Evolutionary conservation across 2,888 invertebrate species (phyloP).

Genomic region (Sarcophaga carnaria): DNA sequence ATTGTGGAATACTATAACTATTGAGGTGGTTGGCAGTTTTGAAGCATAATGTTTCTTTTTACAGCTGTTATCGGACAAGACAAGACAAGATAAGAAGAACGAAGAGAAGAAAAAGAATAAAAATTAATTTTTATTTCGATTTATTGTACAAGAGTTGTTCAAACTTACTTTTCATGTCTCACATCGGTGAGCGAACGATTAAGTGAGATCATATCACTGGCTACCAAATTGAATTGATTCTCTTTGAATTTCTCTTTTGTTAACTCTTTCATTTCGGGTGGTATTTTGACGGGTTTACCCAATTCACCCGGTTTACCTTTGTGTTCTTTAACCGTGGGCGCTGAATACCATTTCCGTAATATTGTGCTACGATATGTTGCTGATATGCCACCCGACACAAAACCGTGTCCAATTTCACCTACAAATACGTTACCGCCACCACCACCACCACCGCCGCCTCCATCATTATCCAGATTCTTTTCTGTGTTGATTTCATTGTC

Average conservation of each 20-base stretch:
- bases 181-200: conserved; percentile 98
- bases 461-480: conserved; percentile 78
- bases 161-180: conserved; percentile 92
- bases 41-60: conserved; percentile 90
- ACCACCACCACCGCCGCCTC: conserved; percentile 70
- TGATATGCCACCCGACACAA: conserved; percentile 78
- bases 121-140: conserved; percentile 9
- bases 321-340: conserved; percentile 86
- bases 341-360: conserved; percentile 88
- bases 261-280: conserved; percentile 91
- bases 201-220: conserved; percentile 98
- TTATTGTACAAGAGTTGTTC: neutral
- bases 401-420: conserved; percentile 75
- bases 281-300: conserved; percentile 96
- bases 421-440: conserved; percentile 63
- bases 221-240: conserved; percentile 99
- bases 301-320: conserved; percentile 93
- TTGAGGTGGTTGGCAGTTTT: conserved; percentile 94
- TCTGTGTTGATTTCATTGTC: conserved; percentile 82
- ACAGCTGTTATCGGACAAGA: conserved; percentile 84
- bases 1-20: conserved; percentile 99
- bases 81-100: conserved; percentile 17
- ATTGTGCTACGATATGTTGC: conserved; percentile 81
- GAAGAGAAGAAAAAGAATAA: conserved; percentile 4
- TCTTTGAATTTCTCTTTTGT: conserved; percentile 98